Conservation (phyloP, 2,113 vertebrate species). For the Cettia cetti region DNA sequence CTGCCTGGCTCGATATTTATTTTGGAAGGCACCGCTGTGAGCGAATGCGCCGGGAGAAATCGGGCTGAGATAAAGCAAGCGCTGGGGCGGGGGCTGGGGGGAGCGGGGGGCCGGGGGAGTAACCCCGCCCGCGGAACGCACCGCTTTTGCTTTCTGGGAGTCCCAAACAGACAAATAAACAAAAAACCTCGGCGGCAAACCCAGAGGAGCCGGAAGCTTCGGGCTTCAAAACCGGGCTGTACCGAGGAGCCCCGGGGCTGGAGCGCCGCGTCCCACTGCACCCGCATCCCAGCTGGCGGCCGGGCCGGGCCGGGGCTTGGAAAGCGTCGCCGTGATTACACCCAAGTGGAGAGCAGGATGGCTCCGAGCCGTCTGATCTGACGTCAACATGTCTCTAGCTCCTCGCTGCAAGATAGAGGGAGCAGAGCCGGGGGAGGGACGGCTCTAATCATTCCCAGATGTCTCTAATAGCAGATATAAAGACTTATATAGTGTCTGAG, state of each 20-base stretch:
- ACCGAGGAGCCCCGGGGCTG: background rate
- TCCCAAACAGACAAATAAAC: background rate
- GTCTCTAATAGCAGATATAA: slow-evolving; percentile 82
- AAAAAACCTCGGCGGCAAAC: background rate
- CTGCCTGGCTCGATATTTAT: background rate
- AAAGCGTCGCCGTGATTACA: slow-evolving; percentile 72
- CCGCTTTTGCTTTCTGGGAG: background rate
- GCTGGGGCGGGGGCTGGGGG: background rate
- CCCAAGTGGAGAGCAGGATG: slow-evolving; percentile 76
- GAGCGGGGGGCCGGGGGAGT: background rate
- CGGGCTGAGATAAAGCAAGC: background rate
- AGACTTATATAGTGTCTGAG: slow-evolving; percentile 74
- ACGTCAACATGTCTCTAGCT: slow-evolving; percentile 81
- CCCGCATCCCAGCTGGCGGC: slow-evolving; percentile 66
- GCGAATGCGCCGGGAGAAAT: background rate
- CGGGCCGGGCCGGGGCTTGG: slow-evolving; percentile 56
- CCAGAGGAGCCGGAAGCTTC: background rate
- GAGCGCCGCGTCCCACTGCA: background rate
- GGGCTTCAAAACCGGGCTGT: background rate
- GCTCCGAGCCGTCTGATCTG: slow-evolving; percentile 85
- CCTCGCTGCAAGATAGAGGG: slow-evolving; percentile 74
- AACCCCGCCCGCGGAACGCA: background rate
- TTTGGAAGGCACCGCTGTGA: background rate
- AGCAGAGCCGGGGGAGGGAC: slow-evolving; percentile 69
- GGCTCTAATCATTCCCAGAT: slow-evolving; percentile 87